phyloP scores from a whole-genome alignment of 2,113 vertebrate species.

The Phylloscopus whistleri region DNA sequence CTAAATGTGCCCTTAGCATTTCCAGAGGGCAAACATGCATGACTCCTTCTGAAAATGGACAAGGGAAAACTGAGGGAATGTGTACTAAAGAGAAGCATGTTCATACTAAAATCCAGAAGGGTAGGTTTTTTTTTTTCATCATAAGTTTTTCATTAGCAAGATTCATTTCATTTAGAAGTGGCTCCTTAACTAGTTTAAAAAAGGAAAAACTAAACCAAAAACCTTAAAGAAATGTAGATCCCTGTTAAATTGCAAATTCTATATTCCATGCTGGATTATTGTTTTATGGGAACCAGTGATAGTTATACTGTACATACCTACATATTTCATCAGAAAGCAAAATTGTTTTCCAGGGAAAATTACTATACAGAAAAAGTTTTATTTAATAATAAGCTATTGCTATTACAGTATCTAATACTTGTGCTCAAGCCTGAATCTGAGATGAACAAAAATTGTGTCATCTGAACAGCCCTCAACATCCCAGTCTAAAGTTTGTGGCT shows the following conservation, averaged over 20 bases:
- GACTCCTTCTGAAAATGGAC: neutral
- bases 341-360: neutral
- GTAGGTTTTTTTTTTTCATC: neutral
- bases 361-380: neutral
- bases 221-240: neutral
- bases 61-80: neutral
- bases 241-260: neutral
- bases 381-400: neutral
- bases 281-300: neutral
- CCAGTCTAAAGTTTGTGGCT: neutral
- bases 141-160: neutral
- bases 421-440: neutral
- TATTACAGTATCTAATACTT: neutral
- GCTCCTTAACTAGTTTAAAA: neutral
- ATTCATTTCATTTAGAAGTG: neutral
- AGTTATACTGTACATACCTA: neutral
- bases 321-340: neutral
- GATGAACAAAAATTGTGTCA: neutral
- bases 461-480: neutral
- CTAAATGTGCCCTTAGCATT: neutral
- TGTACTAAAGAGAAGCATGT: neutral
- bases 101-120: neutral
- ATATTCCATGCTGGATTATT: neutral
- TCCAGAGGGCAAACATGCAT: neutral
- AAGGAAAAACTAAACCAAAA: neutral